These are phyloP conservation scores for Pipistrellus pipistrellus DNA, from an alignment of 2,797 vertebrate species.

Conservation along the genomic window DNA sequence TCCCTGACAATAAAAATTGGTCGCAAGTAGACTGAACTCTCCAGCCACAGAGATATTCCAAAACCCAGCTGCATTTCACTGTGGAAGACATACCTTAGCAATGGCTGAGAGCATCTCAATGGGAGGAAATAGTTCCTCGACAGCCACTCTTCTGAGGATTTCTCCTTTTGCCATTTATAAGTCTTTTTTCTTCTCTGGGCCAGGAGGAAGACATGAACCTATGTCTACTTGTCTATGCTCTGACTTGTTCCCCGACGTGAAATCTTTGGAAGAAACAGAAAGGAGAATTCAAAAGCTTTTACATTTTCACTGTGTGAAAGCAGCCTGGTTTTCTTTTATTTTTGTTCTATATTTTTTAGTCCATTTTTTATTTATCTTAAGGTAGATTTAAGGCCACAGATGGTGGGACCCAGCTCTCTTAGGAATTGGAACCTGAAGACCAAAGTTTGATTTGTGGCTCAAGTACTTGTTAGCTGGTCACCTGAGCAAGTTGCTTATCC, in stretches of 20 bases:
- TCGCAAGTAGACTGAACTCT: background rate
- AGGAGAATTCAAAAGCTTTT: conserved; percentile 34
- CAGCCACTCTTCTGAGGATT: background rate
- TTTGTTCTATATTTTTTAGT: background rate
- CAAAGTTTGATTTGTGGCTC: background rate
- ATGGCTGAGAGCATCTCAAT: background rate
- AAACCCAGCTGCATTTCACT: background rate
- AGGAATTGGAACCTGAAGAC: background rate
- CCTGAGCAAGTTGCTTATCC: background rate
- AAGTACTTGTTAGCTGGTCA: background rate
- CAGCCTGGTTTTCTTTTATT: background rate
- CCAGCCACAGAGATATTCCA: background rate
- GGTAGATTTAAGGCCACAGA: background rate
- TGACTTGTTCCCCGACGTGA: background rate
- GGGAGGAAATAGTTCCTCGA: background rate
- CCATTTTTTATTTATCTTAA: background rate
- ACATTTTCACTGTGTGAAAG: conserved; percentile 21
- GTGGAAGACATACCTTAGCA: background rate
- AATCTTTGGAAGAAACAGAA: conserved; percentile 30
- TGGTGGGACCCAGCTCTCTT: background rate
- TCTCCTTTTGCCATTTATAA: background rate
- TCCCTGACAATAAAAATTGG: conserved; percentile 3
- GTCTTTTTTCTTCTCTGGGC: background rate
- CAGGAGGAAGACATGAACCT: conserved; percentile 20
- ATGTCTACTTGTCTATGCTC: background rate